These are phyloP conservation scores for Rhabdomys pumilio DNA, from an alignment of 2,797 vertebrate genomes.

Conservation along the genomic window DNA sequence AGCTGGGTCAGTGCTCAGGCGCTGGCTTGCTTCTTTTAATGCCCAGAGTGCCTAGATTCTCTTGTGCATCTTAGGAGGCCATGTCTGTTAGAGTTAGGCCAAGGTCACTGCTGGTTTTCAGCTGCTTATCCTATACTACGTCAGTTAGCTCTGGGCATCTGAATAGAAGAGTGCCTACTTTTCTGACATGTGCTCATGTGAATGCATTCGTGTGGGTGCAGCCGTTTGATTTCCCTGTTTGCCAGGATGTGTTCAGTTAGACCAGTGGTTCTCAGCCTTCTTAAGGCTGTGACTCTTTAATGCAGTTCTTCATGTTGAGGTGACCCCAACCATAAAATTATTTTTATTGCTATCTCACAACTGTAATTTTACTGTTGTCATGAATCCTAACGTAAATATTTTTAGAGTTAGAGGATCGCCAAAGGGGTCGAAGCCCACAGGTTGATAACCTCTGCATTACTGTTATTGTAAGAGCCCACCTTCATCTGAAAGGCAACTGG, in stretches of 20 bases:
- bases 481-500: constrained; percentile 43
- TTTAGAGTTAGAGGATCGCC: neutral
- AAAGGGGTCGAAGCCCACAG: neutral
- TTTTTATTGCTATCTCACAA: neutral
- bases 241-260: neutral
- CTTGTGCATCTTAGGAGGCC: constrained; percentile 14
- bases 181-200: constrained; percentile 35
- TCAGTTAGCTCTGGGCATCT: constrained; percentile 4
- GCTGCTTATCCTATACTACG: neutral
- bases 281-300: neutral
- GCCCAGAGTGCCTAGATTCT: neutral
- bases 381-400: neutral
- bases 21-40: neutral
- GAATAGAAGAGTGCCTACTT: constrained; percentile 8
- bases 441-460: neutral
- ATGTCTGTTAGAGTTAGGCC: constrained; percentile 24
- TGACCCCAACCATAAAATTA: neutral
- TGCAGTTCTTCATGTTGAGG: neutral
- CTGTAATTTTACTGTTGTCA: neutral
- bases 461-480: constrained; percentile 46
- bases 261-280: neutral
- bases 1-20: neutral
- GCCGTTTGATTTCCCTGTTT: neutral
- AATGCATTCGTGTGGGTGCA: neutral
- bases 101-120: constrained; percentile 24